Evolutionary conservation across 2,113 vertebrate species (phyloP), one percentile per base, ranked within the genome.

Genomic region (Vimba vimba): DNA sequence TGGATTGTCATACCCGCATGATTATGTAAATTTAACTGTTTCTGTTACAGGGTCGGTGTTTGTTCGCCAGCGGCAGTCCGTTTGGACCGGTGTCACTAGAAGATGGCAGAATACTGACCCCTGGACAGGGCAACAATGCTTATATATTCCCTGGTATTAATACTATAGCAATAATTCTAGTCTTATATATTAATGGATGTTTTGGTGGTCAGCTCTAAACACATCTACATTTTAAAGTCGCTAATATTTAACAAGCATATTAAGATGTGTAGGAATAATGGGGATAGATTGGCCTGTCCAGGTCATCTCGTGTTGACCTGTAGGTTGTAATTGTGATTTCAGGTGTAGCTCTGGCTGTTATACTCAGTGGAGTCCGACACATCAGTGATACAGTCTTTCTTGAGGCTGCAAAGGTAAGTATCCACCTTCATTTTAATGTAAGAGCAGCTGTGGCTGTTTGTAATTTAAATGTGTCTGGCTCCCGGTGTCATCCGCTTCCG

Each of bases 31-130:
- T 36, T 0, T 2, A 39, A 69, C 17, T 21, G 23, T 80, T 68
- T 79, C 27, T 76, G 36, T 75, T 36, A 36, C 88, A 99, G 98
- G 98, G 98, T 7, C 92, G 96, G 2, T 99, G 98, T 92, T 92
- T 99, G 76, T 99, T 99, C 92, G 98, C 98, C 84, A 99, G 98
- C 2, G 98, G 98, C 39, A 99, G 98, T 85, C 98, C 98, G 0
- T 99, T 99, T 2, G 96, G 89, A 55, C 94, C 95, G 1, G 98
- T 99, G 82, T 96, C 94, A 62, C 92, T 99, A 76, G 92, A 90
- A 19, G 94, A 99, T 2, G 97, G 97, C 0, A 93, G 94, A 1
- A 91, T 95, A 71, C 94, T 98, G 89, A 97, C 92, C 8, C 96
- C 98, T 0, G 98, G 98, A 75, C 98, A 99, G 89, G 98, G 98